Evolutionary conservation across 2,888 invertebrate genomes (phyloP).

Genomic region (Antheraea assamensis): DNA sequence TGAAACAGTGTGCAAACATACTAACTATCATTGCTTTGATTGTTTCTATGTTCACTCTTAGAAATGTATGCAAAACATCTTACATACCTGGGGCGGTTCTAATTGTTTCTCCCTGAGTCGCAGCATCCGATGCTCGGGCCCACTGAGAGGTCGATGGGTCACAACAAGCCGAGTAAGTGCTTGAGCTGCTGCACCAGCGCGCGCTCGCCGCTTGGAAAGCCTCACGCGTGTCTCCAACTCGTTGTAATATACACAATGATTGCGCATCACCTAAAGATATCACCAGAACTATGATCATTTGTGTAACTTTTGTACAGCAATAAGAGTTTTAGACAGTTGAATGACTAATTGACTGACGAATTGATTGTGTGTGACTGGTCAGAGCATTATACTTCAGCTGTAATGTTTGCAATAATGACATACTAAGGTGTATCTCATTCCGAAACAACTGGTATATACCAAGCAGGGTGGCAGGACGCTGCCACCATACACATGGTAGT

Average conservation of each 20-base stretch:
- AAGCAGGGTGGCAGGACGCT: too few species aligned
- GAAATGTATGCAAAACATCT: too few species aligned
- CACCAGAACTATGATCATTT: not conserved
- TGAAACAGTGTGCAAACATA: too few species aligned
- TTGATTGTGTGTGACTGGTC: too few species aligned
- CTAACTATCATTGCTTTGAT: too few species aligned
- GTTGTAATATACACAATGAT: conserved; percentile 96
- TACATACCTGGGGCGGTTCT: conserved; percentile 87
- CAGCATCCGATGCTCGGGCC: conserved; percentile 93
- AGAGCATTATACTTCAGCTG: too few species aligned
- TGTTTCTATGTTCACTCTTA: too few species aligned
- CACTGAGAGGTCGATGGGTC: conserved; percentile 93
- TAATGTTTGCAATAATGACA: too few species aligned
- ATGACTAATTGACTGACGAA: too few species aligned
- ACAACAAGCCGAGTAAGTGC: conserved; percentile 93
- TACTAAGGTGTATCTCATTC: too few species aligned
- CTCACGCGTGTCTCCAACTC: conserved; percentile 97
- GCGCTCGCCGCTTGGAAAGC: conserved; percentile 94
- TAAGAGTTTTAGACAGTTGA: not conserved
- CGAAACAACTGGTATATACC: too few species aligned
- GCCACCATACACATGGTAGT: too few species aligned
- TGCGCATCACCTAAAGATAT: conserved; percentile 85
- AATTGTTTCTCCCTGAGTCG: conserved; percentile 92
- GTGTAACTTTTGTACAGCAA: not conserved
- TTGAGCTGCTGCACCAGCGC: conserved; percentile 78